Evolutionary conservation across 1,140 invertebrate genomes (phyloP).

Genomic region (Drosophila serrata): DNA sequence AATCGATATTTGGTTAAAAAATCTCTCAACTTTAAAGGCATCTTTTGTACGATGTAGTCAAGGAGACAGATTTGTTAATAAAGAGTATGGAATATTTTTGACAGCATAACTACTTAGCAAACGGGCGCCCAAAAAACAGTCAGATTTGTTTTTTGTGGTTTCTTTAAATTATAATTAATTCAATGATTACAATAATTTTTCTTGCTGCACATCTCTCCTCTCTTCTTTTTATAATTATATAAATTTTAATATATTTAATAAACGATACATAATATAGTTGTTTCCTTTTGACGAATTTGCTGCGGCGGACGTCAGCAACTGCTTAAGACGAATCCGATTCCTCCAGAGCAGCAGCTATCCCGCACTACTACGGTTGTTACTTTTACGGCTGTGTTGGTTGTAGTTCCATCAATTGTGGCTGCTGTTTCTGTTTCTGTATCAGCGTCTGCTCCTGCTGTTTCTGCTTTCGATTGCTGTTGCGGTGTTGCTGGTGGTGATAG

Average conservation of each 20-base stretch:
- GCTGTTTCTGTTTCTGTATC: slow-evolving; percentile 41
- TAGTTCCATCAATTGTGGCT: slow-evolving; percentile 34
- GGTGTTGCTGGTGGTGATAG: slow-evolving; percentile 52
- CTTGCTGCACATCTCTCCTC: slow-evolving; percentile 75
- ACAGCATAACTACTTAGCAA: not conserved
- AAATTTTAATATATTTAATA: slow-evolving; percentile 85
- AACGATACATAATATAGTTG: slow-evolving; percentile 84
- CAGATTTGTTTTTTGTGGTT: slow-evolving; percentile 55
- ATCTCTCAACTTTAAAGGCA: too few species aligned
- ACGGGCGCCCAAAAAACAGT: slow-evolving; percentile 13
- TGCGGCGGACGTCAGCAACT: slow-evolving; percentile 66
- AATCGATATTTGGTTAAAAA: not conserved
- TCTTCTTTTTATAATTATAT: slow-evolving; percentile 84
- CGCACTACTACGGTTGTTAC: slow-evolving; percentile 44
- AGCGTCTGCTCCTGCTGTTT: slow-evolving; percentile 21
- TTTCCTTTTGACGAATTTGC: slow-evolving; percentile 79
- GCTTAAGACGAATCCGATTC: slow-evolving; percentile 46
- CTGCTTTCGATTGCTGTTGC: slow-evolving; percentile 40
- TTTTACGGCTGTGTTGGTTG: slow-evolving; percentile 60
- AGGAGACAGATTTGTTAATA: not conserved
- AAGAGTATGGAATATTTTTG: not conserved
- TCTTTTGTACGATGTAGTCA: too few species aligned
- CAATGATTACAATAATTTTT: slow-evolving; percentile 84
- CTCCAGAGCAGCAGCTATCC: slow-evolving; percentile 54
- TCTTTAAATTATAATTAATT: slow-evolving; percentile 84